Evolutionary conservation across 2,797 vertebrate genomes (phyloP), one percentile per base, ranked within the genome.

Genomic region (Tapirus indicus): DNA sequence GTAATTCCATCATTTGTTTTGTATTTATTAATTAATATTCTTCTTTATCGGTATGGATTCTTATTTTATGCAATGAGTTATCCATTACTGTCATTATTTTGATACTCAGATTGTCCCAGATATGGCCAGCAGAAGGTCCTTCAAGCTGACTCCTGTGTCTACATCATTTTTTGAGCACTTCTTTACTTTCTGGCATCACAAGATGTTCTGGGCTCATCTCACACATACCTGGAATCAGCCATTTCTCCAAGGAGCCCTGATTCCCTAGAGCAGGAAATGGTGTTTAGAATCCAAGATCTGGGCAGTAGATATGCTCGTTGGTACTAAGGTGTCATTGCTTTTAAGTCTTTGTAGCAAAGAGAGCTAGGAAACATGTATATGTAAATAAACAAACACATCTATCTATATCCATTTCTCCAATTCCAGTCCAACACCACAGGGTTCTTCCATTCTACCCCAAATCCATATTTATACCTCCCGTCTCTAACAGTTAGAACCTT

Each of bases 231-330:
- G 20, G 27, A 74, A 82, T 72, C 47, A 86, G 35, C 54, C 54
- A 38, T 92, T 94, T 92, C 91, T 84, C 93, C 86, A 66, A 69
- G 38, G 38, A 93, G 32, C 47, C n/a, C 72, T 35, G 32, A 25
- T 60, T 78, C 64, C n/a, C n/a, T 56, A 32, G 49, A 95, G 58
- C 75, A 75, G n/a, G 71, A 91, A 78, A 47, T 52, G 27, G 29
- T 54, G 29, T 77, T 95, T 82, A 77, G 41, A 47, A 87, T 56
- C 54, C 56, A 60, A 29, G n/a, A 52, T 75, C 56, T 75, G 62
- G 74, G 29, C 54, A 44, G 78, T 62, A 69, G 58, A 14, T 44
- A 17, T 35, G 49, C 32, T 91, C 32, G 20, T 68, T 64, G 58
- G 8, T 52, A 44, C 72, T 32, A 44, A 21, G 0, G 16, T 58